Base-by-base conservation (phyloP, 2,888 invertebrate species). In the Dynastes maya region DNA sequence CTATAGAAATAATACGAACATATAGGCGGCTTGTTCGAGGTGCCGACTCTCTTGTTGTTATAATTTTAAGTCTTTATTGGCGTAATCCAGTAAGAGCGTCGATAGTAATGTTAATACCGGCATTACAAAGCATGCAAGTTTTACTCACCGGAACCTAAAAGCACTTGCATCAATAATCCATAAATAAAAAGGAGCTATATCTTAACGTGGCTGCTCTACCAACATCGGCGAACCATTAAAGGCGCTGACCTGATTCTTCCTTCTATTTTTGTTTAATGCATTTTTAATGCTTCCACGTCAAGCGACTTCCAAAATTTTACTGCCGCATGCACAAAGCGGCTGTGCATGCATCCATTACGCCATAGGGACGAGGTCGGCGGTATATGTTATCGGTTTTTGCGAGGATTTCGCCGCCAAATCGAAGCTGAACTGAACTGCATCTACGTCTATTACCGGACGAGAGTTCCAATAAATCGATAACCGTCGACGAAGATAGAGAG, bases 201-300 rank as follows among this genome's bases (percentile, higher is more conserved):
- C 55, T 58, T 58, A 58, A 22, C 27, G 55, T 6, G 22, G 8
- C 22, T 6, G 5, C 6, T 16, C 2, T 22, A 8, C 55, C 22
- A 58, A 58, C 55, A 22, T 58, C 16, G 22, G 22, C 27, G 22
- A 58, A 58, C 55, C 55, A 58, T 58, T 58, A 58, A 22, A 58
- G 16, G 55, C 55, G 22, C 55, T 27, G 55, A 22, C 55, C 55
- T 58, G 55, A 22, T 58, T 58, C 55, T 58, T 58, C 55, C 55
- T 45, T 22, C 55, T 58, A 58, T 58, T 58, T 58, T 58, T 58
- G 22, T 58, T 58, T 58, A 58, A 58, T 58, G 55, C 55, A 58
- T 58, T 58, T 58, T 58, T 58, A 58, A 58, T 58, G 27, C 22
- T 22, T n/a, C 22, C 27, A 11, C 55, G 55, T 58, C 55, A 22